Evolutionary conservation across 1,140 invertebrate species (phyloP).

Genomic region (Octopus sinensis): DNA sequence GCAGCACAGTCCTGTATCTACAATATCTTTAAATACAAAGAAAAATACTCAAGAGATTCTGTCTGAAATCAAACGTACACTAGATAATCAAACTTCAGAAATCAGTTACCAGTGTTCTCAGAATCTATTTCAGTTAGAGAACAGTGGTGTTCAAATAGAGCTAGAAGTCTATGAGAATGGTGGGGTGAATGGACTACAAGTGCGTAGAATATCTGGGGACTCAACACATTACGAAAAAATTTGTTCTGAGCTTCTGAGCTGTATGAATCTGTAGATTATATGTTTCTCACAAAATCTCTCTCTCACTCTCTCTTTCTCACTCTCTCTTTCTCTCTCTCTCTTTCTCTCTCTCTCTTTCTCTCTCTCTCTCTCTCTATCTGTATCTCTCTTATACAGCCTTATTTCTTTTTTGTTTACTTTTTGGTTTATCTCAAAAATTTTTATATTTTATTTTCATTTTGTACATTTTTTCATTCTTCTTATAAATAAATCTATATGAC

Average conservation of each 20-base stretch:
- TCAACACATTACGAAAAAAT: conserved; percentile 84
- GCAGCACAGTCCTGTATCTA: conserved; percentile 14
- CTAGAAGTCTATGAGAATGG: conserved; percentile 68
- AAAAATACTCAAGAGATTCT: conserved; percentile 66
- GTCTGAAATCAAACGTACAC: conserved; percentile 75
- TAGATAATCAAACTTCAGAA: conserved; percentile 72
- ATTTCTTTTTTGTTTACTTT: neutral
- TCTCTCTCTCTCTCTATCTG: conserved; percentile 20
- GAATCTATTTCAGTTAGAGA: conserved; percentile 65
- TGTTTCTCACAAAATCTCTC: neutral
- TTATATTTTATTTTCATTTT: neutral
- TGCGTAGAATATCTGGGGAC: conserved; percentile 87
- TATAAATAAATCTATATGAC: neutral
- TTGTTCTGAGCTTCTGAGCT: conserved; percentile 84
- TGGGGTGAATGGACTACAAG: conserved; percentile 74
- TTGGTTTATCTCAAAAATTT: neutral
- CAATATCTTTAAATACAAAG: conserved; percentile 32
- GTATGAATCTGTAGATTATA: conserved; percentile 62
- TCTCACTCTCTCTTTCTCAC: neutral
- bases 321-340: neutral
- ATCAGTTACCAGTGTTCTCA: conserved; percentile 56
- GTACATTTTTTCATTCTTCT: neutral
- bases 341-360: neutral
- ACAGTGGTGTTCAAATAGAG: conserved; percentile 83
- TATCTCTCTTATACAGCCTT: neutral